Percentiles rank a stretch among this genome's conserved stretches.
These are phyloP conservation scores for Zingel zingel DNA, from an alignment of 2,113 vertebrate species.

Conservation along the genomic window DNA sequence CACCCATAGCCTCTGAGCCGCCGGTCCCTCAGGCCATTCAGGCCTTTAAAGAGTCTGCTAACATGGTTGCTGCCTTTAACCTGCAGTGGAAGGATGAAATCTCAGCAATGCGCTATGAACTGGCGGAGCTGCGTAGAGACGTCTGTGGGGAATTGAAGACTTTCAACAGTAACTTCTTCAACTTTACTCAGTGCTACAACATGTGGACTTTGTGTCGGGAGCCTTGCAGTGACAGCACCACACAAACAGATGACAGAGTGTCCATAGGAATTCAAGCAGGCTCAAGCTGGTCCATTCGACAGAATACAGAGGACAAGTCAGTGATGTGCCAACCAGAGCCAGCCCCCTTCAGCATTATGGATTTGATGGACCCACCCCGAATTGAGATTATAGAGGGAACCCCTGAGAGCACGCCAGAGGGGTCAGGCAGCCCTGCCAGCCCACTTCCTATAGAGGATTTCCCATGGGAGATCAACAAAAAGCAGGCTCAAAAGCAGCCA, in stretches of 20 bases:
- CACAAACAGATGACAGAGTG: slow-evolving; percentile 82
- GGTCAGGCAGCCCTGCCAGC: slow-evolving; percentile 82
- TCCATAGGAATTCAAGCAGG: slow-evolving; percentile 86
- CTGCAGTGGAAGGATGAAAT: slow-evolving; percentile 89
- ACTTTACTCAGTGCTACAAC: slow-evolving; percentile 89
- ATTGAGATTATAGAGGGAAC: slow-evolving; percentile 86
- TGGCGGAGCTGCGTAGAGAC: slow-evolving; percentile 85
- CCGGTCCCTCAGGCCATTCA: slow-evolving; percentile 86
- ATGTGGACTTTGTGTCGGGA: slow-evolving; percentile 87
- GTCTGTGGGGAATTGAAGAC: slow-evolving; percentile 87
- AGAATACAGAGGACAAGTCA: slow-evolving; percentile 84
- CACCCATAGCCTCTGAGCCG: slow-evolving; percentile 79
- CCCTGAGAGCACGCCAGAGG: slow-evolving; percentile 82
- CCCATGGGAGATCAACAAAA: slow-evolving; percentile 83
- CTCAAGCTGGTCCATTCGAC: slow-evolving; percentile 82
- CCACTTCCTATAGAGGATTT: slow-evolving; percentile 82
- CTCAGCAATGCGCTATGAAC: slow-evolving; percentile 87
- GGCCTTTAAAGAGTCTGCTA: slow-evolving; percentile 88
- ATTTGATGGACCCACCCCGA: slow-evolving; percentile 83
- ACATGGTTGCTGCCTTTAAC: slow-evolving; percentile 89
- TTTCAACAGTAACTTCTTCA: slow-evolving; percentile 89
- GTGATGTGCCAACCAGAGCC: slow-evolving; percentile 88
- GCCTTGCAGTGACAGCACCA: slow-evolving; percentile 78
- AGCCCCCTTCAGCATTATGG: slow-evolving; percentile 82
- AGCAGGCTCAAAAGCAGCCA: slow-evolving; percentile 76